Evolutionary conservation across 2,888 invertebrate genomes (phyloP).

Genomic region (Dryobotodes eremita): DNA sequence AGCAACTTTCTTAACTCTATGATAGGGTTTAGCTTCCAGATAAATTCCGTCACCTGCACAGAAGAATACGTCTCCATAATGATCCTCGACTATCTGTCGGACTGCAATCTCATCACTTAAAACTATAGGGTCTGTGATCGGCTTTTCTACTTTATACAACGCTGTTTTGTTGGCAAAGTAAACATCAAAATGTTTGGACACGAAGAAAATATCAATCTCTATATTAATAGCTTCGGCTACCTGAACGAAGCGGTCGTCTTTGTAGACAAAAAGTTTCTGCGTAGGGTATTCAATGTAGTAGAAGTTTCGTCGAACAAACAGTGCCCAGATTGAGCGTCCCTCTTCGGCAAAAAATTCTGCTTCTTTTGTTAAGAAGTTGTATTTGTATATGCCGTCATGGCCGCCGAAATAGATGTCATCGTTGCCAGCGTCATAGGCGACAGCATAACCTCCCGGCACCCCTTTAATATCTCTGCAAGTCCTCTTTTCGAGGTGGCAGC

Average conservation of each 20-base stretch:
- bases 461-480: constrained; percentile 75
- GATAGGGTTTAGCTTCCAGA: constrained; percentile 81
- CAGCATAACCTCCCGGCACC: constrained; percentile 82
- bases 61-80: constrained; percentile 82
- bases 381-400: constrained; percentile 86
- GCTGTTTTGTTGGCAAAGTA: constrained; percentile 85
- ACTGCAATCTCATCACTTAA: constrained; percentile 78
- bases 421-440: constrained; percentile 82
- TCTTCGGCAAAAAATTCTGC: constrained; percentile 84
- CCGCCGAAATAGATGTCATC: constrained; percentile 87
- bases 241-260: constrained; percentile 76
- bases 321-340: constrained; percentile 83
- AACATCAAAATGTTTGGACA: constrained; percentile 78
- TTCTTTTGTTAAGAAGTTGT: constrained; percentile 79
- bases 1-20: constrained; percentile 75
- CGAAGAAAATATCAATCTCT: constrained; percentile 82
- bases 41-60: constrained; percentile 81
- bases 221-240: constrained; percentile 80
- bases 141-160: constrained; percentile 81
- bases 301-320: constrained; percentile 82
- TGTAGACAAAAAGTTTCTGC: constrained; percentile 80
- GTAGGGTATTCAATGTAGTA: constrained; percentile 86
- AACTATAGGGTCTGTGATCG: constrained; percentile 67
- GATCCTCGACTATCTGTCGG: constrained; percentile 82
- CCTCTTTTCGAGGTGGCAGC: constrained; percentile 76